Evolutionary conservation across 2,113 vertebrate genomes (phyloP).

Genomic region (Cochlearius cochlearius): DNA sequence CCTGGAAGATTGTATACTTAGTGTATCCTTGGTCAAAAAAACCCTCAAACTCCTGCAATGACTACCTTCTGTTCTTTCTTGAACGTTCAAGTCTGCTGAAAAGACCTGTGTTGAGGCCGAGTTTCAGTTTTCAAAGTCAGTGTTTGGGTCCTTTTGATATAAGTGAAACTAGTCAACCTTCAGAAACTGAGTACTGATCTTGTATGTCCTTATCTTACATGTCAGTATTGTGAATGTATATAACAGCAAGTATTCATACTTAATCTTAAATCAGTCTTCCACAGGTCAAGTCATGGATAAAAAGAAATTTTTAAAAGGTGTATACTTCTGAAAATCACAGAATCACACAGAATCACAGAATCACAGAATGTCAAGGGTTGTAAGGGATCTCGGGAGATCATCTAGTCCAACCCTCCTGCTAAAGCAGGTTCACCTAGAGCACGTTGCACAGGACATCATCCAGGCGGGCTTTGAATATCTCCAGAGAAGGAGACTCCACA

Average conservation of each 20-base stretch:
- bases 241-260: not conserved
- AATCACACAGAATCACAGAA: too few relatives aligned
- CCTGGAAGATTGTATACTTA: not conserved
- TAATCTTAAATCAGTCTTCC: not conserved
- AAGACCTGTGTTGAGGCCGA: not conserved
- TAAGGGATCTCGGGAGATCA: too few relatives aligned
- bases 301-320: not conserved
- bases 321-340: not conserved
- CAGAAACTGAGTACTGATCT: not conserved
- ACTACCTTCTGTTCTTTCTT: not conserved
- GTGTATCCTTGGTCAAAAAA: not conserved
- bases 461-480: too few relatives aligned
- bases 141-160: not conserved
- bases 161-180: not conserved
- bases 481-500: too few relatives aligned
- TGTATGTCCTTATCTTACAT: not conserved
- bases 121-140: not conserved
- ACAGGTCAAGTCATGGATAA: not conserved
- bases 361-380: too few relatives aligned
- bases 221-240: not conserved
- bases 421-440: too few relatives aligned
- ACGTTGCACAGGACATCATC: too few relatives aligned
- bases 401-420: too few relatives aligned
- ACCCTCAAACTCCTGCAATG: not conserved
- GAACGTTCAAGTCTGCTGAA: not conserved